Conservation (phyloP, 2,113 vertebrate species). For the Dunckerocampus dactyliophorus region DNA sequence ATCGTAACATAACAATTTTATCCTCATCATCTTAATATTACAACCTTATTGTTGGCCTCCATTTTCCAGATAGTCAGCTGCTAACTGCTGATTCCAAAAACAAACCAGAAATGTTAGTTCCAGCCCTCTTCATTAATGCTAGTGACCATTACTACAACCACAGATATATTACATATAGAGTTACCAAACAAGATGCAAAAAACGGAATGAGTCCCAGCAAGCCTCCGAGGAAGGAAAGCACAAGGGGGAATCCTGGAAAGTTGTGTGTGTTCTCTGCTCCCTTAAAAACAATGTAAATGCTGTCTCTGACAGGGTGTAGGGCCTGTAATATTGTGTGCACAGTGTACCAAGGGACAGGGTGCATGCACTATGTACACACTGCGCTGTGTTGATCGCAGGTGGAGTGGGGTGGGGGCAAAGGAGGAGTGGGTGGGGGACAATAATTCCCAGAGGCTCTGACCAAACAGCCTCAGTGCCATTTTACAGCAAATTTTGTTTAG, state of each 20-base stretch:
- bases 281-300: constrained; percentile 24
- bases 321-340: constrained; percentile 60
- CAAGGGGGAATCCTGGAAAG: constrained; percentile 1
- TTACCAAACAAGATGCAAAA: background rate
- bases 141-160: too few relatives aligned
- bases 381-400: constrained; percentile 29
- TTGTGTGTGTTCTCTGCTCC: constrained; percentile 16
- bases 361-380: constrained; percentile 65
- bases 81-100: background rate
- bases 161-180: too few relatives aligned
- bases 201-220: too few relatives aligned
- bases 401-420: constrained; percentile 28
- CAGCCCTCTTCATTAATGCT: too few relatives aligned
- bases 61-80: background rate
- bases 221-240: background rate
- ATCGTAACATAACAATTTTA: too few relatives aligned
- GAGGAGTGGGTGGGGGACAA: constrained; percentile 14
- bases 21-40: too few relatives aligned
- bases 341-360: constrained; percentile 50
- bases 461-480: too few relatives aligned
- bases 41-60: too few relatives aligned
- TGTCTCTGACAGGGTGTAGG: constrained; percentile 17
- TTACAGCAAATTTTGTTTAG: too few relatives aligned
- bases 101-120: background rate
- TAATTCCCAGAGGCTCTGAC: constrained; percentile 46